phyloP scores from a whole-genome alignment of 2,888 invertebrate species.

The Alloplasta piceator region DNA sequence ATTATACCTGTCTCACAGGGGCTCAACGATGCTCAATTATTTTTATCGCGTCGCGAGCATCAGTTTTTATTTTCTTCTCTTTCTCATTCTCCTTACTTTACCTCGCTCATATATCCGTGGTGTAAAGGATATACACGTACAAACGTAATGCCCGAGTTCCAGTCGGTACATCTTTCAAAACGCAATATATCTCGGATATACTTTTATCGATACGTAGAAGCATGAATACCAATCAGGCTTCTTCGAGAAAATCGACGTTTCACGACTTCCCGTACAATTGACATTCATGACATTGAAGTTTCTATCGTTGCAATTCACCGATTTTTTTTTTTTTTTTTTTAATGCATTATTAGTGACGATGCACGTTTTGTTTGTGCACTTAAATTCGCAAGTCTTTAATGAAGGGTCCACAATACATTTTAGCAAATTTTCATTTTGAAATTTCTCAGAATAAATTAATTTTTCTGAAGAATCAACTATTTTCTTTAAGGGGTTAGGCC shows the following conservation, averaged over 20 bases:
- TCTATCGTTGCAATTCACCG: no score
- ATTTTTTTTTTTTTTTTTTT: no score
- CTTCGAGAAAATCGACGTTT: constrained; percentile 43
- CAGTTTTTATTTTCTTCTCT: constrained; percentile 38
- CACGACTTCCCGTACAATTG: constrained; percentile 31
- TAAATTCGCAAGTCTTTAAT: no score
- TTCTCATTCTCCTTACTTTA: background rate
- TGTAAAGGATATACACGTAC: background rate
- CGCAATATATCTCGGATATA: constrained; percentile 44
- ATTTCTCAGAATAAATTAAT: no score
- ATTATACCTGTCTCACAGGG: constrained; percentile 61
- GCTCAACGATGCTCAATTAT: constrained; percentile 63
- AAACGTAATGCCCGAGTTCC: background rate
- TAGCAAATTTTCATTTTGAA: no score
- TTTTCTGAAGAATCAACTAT: no score
- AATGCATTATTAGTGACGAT: no score
- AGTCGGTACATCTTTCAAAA: constrained; percentile 39
- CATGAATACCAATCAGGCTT: constrained; percentile 55
- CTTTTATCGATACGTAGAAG: constrained; percentile 54
- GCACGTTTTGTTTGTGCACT: no score
- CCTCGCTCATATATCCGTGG: background rate
- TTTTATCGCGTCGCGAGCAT: constrained; percentile 61
- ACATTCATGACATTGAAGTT: no score
- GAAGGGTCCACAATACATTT: no score
- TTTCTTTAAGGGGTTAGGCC: no score